These are phyloP conservation scores for Pachliopta kotzebuea DNA, from an alignment of 2,888 invertebrate genomes.

Conservation along the genomic window DNA sequence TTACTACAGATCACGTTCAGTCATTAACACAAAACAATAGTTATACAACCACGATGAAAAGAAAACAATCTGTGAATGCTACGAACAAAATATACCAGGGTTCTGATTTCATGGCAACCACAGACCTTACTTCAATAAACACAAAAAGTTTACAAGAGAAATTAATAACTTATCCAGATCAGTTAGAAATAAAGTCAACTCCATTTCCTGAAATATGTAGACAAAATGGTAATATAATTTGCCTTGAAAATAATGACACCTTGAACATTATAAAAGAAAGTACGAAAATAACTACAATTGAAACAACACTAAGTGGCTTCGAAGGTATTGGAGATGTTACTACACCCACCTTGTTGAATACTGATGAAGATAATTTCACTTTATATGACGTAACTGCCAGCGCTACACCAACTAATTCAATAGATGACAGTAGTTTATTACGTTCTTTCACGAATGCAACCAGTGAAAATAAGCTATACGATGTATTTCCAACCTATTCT, in stretches of 20 bases:
- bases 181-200: background rate
- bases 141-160: background rate
- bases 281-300: background rate
- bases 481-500: background rate
- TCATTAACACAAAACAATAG: too few species aligned
- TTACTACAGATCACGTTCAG: background rate
- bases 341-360: background rate
- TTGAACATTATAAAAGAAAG: background rate
- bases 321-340: background rate
- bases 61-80: background rate
- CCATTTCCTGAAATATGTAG: background rate
- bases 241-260: background rate
- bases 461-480: background rate
- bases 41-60: too few species aligned
- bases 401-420: background rate
- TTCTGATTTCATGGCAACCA: background rate
- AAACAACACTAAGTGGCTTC: background rate
- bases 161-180: background rate
- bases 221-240: background rate
- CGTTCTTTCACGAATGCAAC: background rate
- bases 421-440: background rate
- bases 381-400: background rate
- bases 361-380: background rate
- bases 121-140: background rate
- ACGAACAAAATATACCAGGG: background rate